Conservation (phyloP, 1,140 invertebrate species). For the Physella acuta region DNA sequence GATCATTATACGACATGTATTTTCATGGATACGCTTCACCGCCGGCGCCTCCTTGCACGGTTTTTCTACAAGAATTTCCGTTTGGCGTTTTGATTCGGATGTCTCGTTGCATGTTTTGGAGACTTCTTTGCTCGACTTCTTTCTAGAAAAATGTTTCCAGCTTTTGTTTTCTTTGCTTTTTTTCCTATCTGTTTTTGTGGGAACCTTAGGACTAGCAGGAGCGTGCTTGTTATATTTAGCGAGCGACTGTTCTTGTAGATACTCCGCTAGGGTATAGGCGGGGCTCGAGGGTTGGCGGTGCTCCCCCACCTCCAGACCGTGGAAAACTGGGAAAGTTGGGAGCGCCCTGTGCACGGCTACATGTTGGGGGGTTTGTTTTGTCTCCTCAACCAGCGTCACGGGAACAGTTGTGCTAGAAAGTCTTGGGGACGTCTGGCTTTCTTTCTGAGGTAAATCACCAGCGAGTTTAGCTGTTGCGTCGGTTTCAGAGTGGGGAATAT, state of each 20-base stretch:
- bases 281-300: not conserved
- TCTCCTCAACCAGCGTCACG: too few relatives aligned
- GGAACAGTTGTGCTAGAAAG: not conserved
- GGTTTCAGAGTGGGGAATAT: too few relatives aligned
- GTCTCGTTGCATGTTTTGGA: not conserved
- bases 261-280: not conserved
- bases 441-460: not conserved
- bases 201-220: not conserved
- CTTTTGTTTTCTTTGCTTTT: not conserved
- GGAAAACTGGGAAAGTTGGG: not conserved
- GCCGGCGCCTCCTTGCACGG: not conserved
- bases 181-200: not conserved
- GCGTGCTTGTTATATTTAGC: not conserved
- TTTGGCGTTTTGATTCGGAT: not conserved
- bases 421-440: not conserved
- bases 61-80: not conserved
- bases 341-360: too few relatives aligned
- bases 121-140: not conserved
- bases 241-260: conserved; percentile 7
- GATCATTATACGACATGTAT: not conserved
- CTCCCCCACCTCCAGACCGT: conserved; percentile 8
- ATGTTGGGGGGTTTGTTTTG: too few relatives aligned
- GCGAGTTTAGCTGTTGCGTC: too few relatives aligned
- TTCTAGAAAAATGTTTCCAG: conserved; percentile 15
- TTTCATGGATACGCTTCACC: not conserved